Evolutionary conservation across 2,797 vertebrate species (phyloP), one percentile per base, ranked within the genome.

Genomic region (Allobates femoralis): DNA sequence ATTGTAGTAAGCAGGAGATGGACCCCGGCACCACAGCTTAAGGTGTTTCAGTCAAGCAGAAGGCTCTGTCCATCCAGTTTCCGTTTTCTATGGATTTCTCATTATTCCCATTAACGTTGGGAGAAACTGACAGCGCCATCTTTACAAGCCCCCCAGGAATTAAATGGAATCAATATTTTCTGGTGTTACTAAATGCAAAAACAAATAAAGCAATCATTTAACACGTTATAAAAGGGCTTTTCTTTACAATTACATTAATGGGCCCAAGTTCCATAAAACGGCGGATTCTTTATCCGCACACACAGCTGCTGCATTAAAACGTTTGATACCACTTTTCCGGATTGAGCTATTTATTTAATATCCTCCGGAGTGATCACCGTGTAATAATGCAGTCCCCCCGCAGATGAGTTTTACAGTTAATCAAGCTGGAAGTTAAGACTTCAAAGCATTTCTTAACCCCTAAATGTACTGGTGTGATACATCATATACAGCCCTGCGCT

Each of bases 131-230:
- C 82, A 75, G 71, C 62, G 60, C 30, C 58, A 66, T 62, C 71
- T 88, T 88, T 80, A 88, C 67, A 19, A 71, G 73, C 73, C 86
- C 62, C 82, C 1, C n/a, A 32, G 77, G 86, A 30, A n/a, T 21
- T 18, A 28, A 32, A 30, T 11, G 28, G 82, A 80, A 85, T 85
- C 67, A 51, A 81, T 88, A 81, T 79, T 60, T 73, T 84, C 77
- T 76, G n/a, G 76, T 84, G 56, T 76, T 81, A 67, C 82, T 23
- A 83, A 53, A 53, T 51, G 60, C 75, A 67, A 85, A 81, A 81
- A 75, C 82, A 81, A 87, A 84, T 87, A 84, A 84, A 88, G 74
- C 77, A 51, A 85, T 88, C 82, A 88, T 88, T 88, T 84, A 88
- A 80, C 86, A 88, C 86, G 16, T 82, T 46, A 26, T 88, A 88